These are phyloP conservation scores for Neodiprion pinetum DNA, from an alignment of 1,140 invertebrate genomes.

Conservation along the genomic window DNA sequence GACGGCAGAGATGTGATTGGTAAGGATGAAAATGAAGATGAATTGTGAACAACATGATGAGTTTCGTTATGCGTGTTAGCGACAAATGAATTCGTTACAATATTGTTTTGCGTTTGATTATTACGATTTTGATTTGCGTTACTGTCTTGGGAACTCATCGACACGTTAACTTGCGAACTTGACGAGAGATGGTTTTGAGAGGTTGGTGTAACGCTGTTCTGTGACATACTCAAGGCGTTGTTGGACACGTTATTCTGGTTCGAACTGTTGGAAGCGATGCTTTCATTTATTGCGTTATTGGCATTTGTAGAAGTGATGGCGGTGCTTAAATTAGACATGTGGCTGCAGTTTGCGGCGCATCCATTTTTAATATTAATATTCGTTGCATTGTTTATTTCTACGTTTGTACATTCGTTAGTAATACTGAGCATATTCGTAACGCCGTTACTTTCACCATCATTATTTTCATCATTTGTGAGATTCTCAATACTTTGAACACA, in stretches of 20 bases:
- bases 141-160: not conserved
- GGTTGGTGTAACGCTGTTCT: conserved; percentile 32
- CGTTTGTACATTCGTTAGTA: conserved; percentile 56
- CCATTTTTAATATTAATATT: conserved; percentile 67
- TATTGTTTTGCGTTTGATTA: conserved; percentile 17
- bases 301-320: conserved; percentile 55
- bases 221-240: conserved; percentile 23
- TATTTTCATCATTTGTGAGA: conserved; percentile 22
- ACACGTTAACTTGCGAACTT: conserved; percentile 26
- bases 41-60: conserved; percentile 22
- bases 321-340: conserved; percentile 51
- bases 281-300: conserved; percentile 60
- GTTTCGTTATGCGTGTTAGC: conserved; percentile 22
- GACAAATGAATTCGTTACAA: conserved; percentile 10
- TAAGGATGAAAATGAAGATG: conserved; percentile 4
- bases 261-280: conserved; percentile 53
- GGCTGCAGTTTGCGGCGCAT: conserved; percentile 51
- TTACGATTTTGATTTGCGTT: conserved; percentile 9
- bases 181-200: conserved; percentile 38
- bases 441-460: conserved; percentile 19
- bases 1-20: conserved; percentile 47
- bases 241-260: conserved; percentile 22
- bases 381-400: conserved; percentile 61
- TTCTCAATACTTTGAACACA: conserved; percentile 37
- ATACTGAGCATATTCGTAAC: conserved; percentile 23